phyloP scores from a whole-genome alignment of 1,140 invertebrate species.

The Cyclina sinensis region DNA sequence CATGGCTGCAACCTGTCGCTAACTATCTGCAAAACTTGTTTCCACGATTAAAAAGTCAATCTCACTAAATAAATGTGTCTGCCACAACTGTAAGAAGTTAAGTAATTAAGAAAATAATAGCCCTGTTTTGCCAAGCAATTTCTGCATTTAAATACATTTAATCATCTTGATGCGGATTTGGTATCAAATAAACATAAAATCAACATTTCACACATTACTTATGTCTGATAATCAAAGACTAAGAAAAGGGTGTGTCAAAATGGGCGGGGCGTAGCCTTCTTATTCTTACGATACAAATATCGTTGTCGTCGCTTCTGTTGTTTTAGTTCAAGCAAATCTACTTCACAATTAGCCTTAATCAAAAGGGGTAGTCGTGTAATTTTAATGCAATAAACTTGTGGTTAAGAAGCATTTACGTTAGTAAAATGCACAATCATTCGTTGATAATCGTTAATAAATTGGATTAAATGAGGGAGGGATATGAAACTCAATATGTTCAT shows the following conservation, averaged over 20 bases:
- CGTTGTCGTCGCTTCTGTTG: background rate
- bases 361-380: background rate
- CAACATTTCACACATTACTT: background rate
- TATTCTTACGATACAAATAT: background rate
- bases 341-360: background rate
- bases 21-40: no score
- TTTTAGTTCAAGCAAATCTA: background rate
- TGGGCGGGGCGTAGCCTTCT: background rate
- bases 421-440: constrained; percentile 8
- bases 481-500: constrained; percentile 13
- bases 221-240: background rate
- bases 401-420: background rate
- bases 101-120: no score
- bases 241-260: background rate
- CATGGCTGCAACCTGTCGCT: no score
- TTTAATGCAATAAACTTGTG: background rate
- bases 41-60: no score
- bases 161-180: no score
- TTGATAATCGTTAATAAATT: background rate
- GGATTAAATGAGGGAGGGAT: constrained; percentile 5
- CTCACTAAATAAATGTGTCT: no score
- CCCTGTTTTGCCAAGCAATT: no score
- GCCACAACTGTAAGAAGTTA: no score
- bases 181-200: background rate
- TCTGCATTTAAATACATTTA: no score